Conservation (phyloP, 1,140 invertebrate genomes). For the Drosophila sucinea region DNA sequence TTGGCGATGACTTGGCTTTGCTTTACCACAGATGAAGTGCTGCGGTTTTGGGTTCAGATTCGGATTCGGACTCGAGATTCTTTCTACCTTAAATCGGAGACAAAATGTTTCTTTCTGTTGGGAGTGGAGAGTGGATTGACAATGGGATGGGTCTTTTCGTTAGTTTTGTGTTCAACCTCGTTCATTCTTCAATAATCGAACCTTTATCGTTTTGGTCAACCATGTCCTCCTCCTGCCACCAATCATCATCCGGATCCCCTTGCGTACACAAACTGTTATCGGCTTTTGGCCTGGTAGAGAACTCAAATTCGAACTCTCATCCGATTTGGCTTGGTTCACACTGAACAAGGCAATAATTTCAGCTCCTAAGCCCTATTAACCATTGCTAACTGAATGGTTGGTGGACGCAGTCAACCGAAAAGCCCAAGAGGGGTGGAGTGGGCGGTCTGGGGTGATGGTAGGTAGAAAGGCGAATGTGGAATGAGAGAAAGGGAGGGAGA, state of each 20-base stretch:
- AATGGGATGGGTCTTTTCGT: neutral
- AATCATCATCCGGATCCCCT: neutral
- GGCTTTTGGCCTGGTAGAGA: slow-evolving; percentile 17
- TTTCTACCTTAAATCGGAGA: neutral
- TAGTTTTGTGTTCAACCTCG: neutral
- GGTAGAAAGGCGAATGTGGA: neutral
- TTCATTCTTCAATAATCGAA: slow-evolving; percentile 57
- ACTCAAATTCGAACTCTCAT: slow-evolving; percentile 60
- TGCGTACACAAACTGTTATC: slow-evolving; percentile 9
- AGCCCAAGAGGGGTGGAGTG: slow-evolving; percentile 14
- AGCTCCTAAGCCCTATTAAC: slow-evolving; percentile 81
- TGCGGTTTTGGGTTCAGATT: neutral
- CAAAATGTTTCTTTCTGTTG: neutral
- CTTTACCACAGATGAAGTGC: slow-evolving; percentile 46
- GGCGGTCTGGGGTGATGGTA: neutral
- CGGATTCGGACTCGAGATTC: neutral
- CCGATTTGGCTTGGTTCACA: slow-evolving; percentile 80
- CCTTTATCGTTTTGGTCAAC: slow-evolving; percentile 57
- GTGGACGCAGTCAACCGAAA: slow-evolving; percentile 71
- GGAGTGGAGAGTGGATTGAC: neutral
- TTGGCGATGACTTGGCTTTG: slow-evolving; percentile 75
- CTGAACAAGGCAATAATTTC: slow-evolving; percentile 82
- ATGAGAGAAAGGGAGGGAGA: slow-evolving; percentile 2
- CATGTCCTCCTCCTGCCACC: slow-evolving; percentile 26
- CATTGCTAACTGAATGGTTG: slow-evolving; percentile 80